Base-by-base conservation (phyloP, 2,797 vertebrate species). In the Corythornis leucogaster region DNA sequence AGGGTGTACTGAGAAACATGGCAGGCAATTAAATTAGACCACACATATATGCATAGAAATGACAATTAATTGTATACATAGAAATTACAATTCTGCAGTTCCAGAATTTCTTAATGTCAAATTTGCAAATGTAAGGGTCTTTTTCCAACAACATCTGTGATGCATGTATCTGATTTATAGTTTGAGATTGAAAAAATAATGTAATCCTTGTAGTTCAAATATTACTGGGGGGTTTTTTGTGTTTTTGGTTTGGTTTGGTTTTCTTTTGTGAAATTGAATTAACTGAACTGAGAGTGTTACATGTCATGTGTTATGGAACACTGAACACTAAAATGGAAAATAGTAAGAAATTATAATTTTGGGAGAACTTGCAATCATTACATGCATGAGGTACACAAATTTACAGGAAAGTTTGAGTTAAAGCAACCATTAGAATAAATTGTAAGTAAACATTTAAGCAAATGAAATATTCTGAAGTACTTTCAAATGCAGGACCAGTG, bases 391-490 rank as follows among this genome's bases (percentile, higher is more conserved):
- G 63, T 42, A 71, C 20, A 77, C 7, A 57, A 53, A 83, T 67
- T 67, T 51, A 66, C 50, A 59, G 24, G 19, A 26, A 85, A 13
- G 14, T 53, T 83, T 89, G 55, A 78, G 30, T 57, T 48, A 75
- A 80, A 91, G 54, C 38, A 87, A 50, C 33, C 67, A 15, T 87
- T 94, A 81, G 33, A 73, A 67, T 84, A 86, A 84, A 81, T 54
- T 54, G 33, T 83, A 93, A 91, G 64, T 15, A 93, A 81, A 16
- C 24, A 67, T 57, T 94, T 92, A 76, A 90, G 61, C 12, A 81
- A 87, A 79, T 55, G 13, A 90, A 90, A 79, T 87, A 75, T 46
- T 81, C 38, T 70, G 66, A 92, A 79, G 26, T 69, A 83, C 18
- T 51, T 71, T 73, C 58, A 81, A 68, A 81, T 48, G 71, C 86